Evolutionary conservation across 2,888 invertebrate genomes (phyloP), one percentile per base, ranked within the genome.

Genomic region (Ceraclea dissimilis): DNA sequence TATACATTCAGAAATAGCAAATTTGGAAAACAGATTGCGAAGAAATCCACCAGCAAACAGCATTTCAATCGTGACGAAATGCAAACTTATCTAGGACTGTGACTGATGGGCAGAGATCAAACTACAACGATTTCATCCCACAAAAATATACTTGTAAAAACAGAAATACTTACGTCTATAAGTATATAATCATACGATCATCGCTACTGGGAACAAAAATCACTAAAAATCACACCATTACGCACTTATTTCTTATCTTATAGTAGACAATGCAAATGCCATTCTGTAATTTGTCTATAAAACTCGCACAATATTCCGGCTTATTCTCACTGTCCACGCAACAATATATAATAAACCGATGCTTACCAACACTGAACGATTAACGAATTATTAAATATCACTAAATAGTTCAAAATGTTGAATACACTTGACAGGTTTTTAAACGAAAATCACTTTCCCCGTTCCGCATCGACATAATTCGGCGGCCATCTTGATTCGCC

Each of bases 401-500:
- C 57, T 47, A 51, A 51, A 51, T 52, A 16, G 34, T 51, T 34
- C 51, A 50, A 47, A 58, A 54, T 48, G 54, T 31, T 54, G 49
- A 52, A 49, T 51, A 46, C 34, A 54, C 51, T 58, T 58, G 57
- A 58, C 57, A 58, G 57, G 43, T 56, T 58, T 58, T 58, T 52
- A 58, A 52, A 52, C 58, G 49, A 52, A 52, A 56, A 46, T 49
- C 58, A 56, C 58, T 58, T 55, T 58, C 58, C 58, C 58, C 58
- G 58, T 52, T 56, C 57, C 60, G 60, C 60, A 60, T 60, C 60
- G 60, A 60, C 60, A 60, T 57, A 54, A 60, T 57, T 57, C 52
- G 60, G 50, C 60, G 57, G 60, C 60, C 60, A 60, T 60, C 60
- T 60, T 60, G 57, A 58, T 58, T 54, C 54, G 58, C 52, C 52